Conservation (phyloP, 2,888 invertebrate genomes). For the Drosophila bunnanda region DNA sequence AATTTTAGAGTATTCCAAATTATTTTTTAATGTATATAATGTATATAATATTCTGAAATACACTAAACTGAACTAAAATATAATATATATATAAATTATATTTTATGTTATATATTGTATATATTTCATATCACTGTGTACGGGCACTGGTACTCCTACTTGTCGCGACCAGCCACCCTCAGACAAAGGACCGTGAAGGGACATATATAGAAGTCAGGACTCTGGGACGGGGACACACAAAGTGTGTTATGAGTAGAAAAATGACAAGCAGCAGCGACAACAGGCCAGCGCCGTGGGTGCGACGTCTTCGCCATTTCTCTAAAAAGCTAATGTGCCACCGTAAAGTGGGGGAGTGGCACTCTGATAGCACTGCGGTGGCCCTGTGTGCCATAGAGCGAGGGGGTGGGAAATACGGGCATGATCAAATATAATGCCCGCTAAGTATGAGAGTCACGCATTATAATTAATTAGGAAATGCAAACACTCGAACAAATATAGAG, state of each 20-base stretch:
- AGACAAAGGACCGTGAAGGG: background rate
- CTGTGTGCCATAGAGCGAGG: no score
- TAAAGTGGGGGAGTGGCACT: constrained; percentile 35
- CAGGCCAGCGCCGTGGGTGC: constrained; percentile 32
- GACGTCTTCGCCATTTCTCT: constrained; percentile 25
- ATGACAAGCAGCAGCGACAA: constrained; percentile 69
- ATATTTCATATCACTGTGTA: background rate
- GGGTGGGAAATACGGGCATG: constrained; percentile 6
- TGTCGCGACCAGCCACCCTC: constrained; percentile 2
- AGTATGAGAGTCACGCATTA: constrained; percentile 74
- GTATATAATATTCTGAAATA: background rate
- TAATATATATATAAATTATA: no score
- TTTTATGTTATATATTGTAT: background rate
- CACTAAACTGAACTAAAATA: background rate
- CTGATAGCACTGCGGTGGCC: background rate
- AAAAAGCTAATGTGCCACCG: constrained; percentile 43
- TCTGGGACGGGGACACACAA: constrained; percentile 22
- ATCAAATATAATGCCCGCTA: constrained; percentile 51
- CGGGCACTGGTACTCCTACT: background rate
- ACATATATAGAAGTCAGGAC: constrained; percentile 4
- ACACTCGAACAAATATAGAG: constrained; percentile 64
- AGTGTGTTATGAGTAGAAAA: constrained; percentile 59
- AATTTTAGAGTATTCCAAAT: background rate
- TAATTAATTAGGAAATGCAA: constrained; percentile 77
- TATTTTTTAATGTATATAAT: no score